Evolutionary conservation across 2,888 invertebrate genomes (phyloP), one percentile per base, ranked within the genome.

Genomic region (Rugalucina vietnamica): DNA sequence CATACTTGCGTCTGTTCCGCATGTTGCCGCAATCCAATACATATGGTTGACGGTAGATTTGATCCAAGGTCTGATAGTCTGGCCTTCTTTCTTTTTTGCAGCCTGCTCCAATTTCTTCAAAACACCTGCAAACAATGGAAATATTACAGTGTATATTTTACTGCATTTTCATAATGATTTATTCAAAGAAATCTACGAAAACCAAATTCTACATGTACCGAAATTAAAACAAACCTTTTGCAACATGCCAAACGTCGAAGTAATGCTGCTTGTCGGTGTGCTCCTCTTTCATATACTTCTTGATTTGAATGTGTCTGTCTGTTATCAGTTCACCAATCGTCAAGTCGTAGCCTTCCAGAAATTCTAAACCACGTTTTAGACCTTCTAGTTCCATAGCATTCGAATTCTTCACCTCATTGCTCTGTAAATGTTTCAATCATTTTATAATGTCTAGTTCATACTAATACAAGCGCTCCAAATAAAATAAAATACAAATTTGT

Each of bases 171-270:
- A 43, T 43, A 43, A 14, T 54, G 54, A 21, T n/a, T 54, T 21
- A 14, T 14, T 8, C n/a, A 54, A 4, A 8, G 54, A n/a, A n/a
- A n/a, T n/a, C n/a, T n/a, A 54, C 14, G 14, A 18, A n/a, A 54
- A 4, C 12, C 4, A 21, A n/a, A n/a, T n/a, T n/a, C n/a, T n/a
- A n/a, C 21, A 8, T n/a, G n/a, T 54, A 54, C 8, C 4, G 10
- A 54, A 18, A 54, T 8, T 54, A n/a, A n/a, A n/a, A n/a, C n/a
- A 43, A 37, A 84, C 80, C 81, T 84, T 76, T 84, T 43, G 73
- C 54, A 37, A 80, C 50, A 77, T 84, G 84, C 76, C 80, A 81
- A n/a, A 81, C 77, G 76, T 83, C 81, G 65, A 78, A 82, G 12
- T 57, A 49, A 36, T 78, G 82, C n/a, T 71, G n/a, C 5, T 27